Evolutionary conservation across 2,113 vertebrate species (phyloP).

Genomic region (Chrysochloris asiatica): DNA sequence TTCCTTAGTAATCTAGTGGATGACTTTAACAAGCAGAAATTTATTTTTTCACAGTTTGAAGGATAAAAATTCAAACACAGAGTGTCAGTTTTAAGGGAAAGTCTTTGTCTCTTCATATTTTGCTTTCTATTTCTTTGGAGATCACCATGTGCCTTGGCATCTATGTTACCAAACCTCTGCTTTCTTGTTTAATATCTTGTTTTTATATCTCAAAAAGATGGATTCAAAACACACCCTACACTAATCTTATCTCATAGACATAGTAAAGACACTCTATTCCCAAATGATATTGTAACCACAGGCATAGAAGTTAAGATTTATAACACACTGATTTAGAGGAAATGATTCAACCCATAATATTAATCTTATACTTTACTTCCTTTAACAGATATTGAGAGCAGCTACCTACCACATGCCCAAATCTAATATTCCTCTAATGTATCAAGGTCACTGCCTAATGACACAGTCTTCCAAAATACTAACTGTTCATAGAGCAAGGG

Average conservation of each 20-base stretch:
- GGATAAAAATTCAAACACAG: too few relatives aligned
- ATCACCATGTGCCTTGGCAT: background rate
- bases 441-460: slow-evolving; percentile 34
- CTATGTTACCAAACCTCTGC: too few relatives aligned
- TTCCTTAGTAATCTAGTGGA: too few relatives aligned
- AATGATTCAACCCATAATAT: background rate
- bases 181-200: background rate
- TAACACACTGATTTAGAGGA: background rate
- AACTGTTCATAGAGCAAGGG: slow-evolving; percentile 16
- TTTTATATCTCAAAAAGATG: background rate
- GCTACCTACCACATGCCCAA: background rate
- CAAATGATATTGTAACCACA: background rate
- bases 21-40: too few relatives aligned
- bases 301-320: background rate
- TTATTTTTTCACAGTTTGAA: too few relatives aligned
- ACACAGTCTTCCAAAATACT: slow-evolving; percentile 24
- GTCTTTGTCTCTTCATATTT: too few relatives aligned
- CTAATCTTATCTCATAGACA: background rate
- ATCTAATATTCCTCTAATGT: slow-evolving; percentile 38
- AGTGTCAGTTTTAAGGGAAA: too few relatives aligned
- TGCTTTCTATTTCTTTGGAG: background rate
- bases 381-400: slow-evolving; percentile 20
- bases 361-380: slow-evolving; percentile 8
- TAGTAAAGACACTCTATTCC: background rate
- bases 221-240: background rate